Conservation (phyloP, 2,113 vertebrate genomes). For the Cololabis saira region DNA sequence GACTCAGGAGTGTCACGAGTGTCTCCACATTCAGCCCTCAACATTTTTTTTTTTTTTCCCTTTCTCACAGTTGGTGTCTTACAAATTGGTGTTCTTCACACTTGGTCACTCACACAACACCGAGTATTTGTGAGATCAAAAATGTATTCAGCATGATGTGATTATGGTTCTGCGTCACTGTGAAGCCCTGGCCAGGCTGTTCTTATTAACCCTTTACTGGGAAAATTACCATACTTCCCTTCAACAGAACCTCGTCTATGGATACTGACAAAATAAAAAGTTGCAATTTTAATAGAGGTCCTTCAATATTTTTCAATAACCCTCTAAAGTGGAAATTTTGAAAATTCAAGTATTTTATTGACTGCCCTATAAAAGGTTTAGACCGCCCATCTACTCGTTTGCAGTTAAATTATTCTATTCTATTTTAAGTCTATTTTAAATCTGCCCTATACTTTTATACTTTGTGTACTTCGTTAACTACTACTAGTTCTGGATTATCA, state of each 20-base stretch:
- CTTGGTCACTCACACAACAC: conserved; percentile 45
- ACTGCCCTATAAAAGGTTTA: no score
- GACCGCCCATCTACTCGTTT: conserved; percentile 31
- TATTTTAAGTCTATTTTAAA: neutral
- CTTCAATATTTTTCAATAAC: no score
- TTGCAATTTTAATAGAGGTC: no score
- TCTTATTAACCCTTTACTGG: no score
- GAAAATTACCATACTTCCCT: no score
- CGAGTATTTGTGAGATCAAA: conserved; percentile 39
- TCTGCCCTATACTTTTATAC: neutral
- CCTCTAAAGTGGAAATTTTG: no score
- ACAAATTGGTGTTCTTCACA: conserved; percentile 43
- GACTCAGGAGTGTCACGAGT: neutral
- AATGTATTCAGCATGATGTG: conserved; percentile 38
- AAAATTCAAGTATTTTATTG: no score
- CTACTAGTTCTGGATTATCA: no score
- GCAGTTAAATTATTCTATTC: conserved; percentile 18
- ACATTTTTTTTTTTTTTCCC: conserved; percentile 4
- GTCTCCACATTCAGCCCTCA: conserved; percentile 9
- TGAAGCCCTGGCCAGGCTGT: conserved; percentile 32
- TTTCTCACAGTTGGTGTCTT: conserved; percentile 26
- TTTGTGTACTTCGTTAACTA: neutral
- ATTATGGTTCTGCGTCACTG: conserved; percentile 14
- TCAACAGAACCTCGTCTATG: no score
- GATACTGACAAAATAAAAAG: no score